phyloP scores from a whole-genome alignment of 2,113 vertebrate genomes.

The Elanus axillaris region DNA sequence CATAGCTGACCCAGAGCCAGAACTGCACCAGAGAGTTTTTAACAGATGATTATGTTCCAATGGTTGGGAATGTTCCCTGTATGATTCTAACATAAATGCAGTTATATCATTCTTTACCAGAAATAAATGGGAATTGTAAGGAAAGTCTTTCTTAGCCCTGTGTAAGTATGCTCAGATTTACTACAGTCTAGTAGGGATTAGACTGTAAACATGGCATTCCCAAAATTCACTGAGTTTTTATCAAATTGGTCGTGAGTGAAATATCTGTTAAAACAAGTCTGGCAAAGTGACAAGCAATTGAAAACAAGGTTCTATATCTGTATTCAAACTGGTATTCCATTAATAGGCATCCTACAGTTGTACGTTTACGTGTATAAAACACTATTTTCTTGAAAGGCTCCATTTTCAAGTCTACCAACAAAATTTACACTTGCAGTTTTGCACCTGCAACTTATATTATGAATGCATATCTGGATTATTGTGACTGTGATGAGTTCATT shows the following conservation, averaged over 20 bases:
- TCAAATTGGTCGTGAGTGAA: not conserved
- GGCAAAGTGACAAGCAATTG: not conserved
- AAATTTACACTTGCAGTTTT: not conserved
- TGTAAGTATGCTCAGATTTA: not conserved
- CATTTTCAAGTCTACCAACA: not conserved
- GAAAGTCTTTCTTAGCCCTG: not conserved
- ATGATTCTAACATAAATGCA: not conserved
- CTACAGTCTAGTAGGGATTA: not conserved
- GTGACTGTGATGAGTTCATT: not conserved
- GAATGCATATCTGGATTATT: not conserved
- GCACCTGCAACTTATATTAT: not conserved
- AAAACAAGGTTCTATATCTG: not conserved
- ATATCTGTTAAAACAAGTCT: not conserved
- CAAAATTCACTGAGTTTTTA: not conserved
- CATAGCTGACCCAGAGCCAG: not conserved
- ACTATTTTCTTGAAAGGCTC: not conserved
- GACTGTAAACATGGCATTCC: not conserved
- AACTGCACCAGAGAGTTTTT: not conserved
- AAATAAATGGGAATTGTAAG: not conserved
- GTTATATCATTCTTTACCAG: not conserved
- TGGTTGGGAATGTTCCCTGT: not conserved
- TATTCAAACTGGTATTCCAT: not conserved
- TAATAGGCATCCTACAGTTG: not conserved
- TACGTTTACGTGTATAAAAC: not conserved
- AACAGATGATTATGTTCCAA: not conserved